These are phyloP conservation scores for Cardiocondyla obscurior DNA, from an alignment of 1,140 invertebrate species.

Conservation along the genomic window DNA sequence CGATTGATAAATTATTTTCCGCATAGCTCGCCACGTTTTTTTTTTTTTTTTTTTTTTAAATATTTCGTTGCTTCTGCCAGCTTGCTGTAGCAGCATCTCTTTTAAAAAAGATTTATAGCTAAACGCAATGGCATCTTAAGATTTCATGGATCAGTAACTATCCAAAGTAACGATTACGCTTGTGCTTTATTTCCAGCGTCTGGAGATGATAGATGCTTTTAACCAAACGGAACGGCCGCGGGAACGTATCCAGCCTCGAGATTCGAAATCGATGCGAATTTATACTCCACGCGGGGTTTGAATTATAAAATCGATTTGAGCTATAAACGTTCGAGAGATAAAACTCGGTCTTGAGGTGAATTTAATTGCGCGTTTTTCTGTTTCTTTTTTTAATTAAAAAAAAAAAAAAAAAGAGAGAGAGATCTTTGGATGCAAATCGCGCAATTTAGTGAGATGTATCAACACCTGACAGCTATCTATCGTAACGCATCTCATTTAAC, in stretches of 20 bases:
- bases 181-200: slow-evolving; percentile 36
- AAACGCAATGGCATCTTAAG: slow-evolving; percentile 15
- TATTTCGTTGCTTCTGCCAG: background rate
- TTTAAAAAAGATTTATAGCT: slow-evolving; percentile 13
- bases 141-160: slow-evolving; percentile 24
- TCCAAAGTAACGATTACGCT: slow-evolving; percentile 24
- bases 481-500: slow-evolving; percentile 16
- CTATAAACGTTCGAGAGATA: background rate
- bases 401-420: too few relatives aligned
- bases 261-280: slow-evolving; percentile 30
- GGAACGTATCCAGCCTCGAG: background rate
- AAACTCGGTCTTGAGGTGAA: background rate
- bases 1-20: background rate
- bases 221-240: background rate
- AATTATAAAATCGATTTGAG: background rate
- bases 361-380: too few relatives aligned
- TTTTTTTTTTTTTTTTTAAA: background rate
- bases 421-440: too few relatives aligned
- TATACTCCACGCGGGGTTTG: background rate
- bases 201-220: slow-evolving; percentile 25
- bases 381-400: too few relatives aligned
- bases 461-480: background rate
- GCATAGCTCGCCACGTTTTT: background rate
- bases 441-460: background rate
- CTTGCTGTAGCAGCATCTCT: background rate